Evolutionary conservation across 2,888 invertebrate genomes (phyloP), one percentile per base, ranked within the genome.

Genomic region (Leptinotarsa haldemani): DNA sequence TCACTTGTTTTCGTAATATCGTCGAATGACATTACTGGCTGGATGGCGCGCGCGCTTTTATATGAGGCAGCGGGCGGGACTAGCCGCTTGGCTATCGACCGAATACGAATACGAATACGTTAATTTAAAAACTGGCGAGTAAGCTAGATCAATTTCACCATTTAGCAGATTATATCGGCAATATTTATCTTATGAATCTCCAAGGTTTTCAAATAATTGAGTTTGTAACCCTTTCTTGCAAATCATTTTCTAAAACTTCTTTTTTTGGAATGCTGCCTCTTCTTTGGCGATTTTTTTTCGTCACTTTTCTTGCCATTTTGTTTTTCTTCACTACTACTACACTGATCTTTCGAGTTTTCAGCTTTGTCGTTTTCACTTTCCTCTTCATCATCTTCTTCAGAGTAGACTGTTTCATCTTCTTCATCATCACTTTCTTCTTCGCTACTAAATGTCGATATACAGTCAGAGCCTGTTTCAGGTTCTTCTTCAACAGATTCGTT

Each of bases 351-450:
- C 40, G 69, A 52, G 68, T n/a, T 70, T 20, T 50, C 66, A 46
- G 40, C 61, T 16, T 82, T 73, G 40, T 80, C 77, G 65, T 77
- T 77, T 75, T 89, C 89, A 70, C 90, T 90, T 46, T 77, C 75
- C 46, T 75, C 72, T 53, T 73, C 74, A 12, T 66, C 63, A 65
- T 77, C 73, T 40, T 77, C 74, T 47, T 71, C 71, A 65, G 56
- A 74, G 18, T 75, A 65, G 58, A 72, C 69, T 52, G 74, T 75
- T 65, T 77, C 67, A 68, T 70, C 65, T 65, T 73, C 70, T 50
- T 79, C 81, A 0, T 88, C 88, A 3, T 86, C 87, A 2, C 90
- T 90, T 75, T 90, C 86, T 4, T 86, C 86, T 50, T 87, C 87
- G 64, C 85, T 86, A 75, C 82, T 79, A 20, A 86, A 86, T 61